Evolutionary conservation across 2,113 vertebrate genomes (phyloP), one percentile per base, ranked within the genome.

Genomic region (Otocyon megalotis): DNA sequence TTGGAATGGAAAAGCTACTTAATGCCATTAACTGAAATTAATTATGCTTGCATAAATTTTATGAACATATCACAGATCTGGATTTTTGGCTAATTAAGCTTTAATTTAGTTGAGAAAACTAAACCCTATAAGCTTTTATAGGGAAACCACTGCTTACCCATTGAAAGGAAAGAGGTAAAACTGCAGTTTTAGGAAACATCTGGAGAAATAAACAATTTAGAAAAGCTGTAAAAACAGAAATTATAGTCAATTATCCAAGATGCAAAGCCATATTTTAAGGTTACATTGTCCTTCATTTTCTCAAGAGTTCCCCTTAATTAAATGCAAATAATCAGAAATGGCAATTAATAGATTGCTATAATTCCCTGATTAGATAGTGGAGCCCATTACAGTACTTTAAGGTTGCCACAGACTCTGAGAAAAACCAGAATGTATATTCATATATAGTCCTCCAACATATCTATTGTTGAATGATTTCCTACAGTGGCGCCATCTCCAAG

Each of bases 301-400:
- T 98, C 97, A 97, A 81, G 79, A 97, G 97, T 95, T 98, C 69
- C 83, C 97, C 95, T 98, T 98, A 98, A 98, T 98, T 99, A 98
- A 98, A 98, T 97, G 96, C 97, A 98, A 98, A 98, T 98, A 98
- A 98, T 98, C 97, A 98, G 82, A 98, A 98, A 98, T 96, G 95
- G 96, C 94, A 98, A 98, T 98, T 83, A 98, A 98, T 95, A 97
- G 93, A 98, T 97, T 94, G 95, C 89, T 96, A 12, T 89, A 97
- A 98, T 97, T 98, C 97, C 90, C 93, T 95, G 89, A 95, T 97
- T 98, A 98, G 96, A 79, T 83, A 88, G 58, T 87, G 28, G 92
- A 94, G 96, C 80, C 97, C 93, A 98, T 98, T 97, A 91, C 26
- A 96, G 90, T 58, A 77, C 53, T 89, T 92, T 83, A 77, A 82